Base-by-base conservation (phyloP, 2,888 invertebrate species). In the Drosophila engyochracea region DNA sequence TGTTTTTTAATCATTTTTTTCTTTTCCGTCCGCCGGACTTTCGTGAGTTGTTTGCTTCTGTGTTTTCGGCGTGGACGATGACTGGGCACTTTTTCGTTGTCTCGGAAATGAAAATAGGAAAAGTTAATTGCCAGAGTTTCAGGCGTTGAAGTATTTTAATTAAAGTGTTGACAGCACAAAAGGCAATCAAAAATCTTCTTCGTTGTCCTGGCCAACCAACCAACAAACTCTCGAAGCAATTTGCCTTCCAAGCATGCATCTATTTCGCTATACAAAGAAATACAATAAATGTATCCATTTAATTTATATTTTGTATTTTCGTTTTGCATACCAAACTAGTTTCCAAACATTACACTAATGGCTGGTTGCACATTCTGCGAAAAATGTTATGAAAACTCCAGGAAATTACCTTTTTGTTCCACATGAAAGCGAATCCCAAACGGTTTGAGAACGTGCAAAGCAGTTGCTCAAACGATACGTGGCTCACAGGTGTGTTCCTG, bases 121-220 rank as follows among this genome's bases (percentile, higher is more conserved):
- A 85, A 85, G 84, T 85, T 85, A 66, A 62, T 55, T 55, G 66
- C 35, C 64, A 49, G 55, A 53, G 65, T 63, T 52, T 62, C 68
- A 54, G 70, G 71, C 60, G 70, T 54, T 73, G 68, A 81, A 76
- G 81, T 74, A 83, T 88, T 89, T 89, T 86, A 89, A 85, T 86
- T 83, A 83, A 86, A 81, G 74, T 69, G 81, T 66, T 61, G 69
- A 67, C 68, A 70, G 66, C 63, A 66, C 57, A 64, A 44, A 49
- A 54, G 35, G 57, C 60, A 62, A 80, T 80, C 71, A 65, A 59
- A 59, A 59, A 60, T 69, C 28, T 53, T 69, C 28, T 22, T 51
- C 57, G 74, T 70, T 51, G 63, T 35, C 51, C 19, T 61, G 51
- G 65, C 9, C 25, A 25, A 47, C 47, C 62, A 66, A 74, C 79